Conservation (phyloP, 1,140 invertebrate genomes). For the Habropoda laboriosa region DNA sequence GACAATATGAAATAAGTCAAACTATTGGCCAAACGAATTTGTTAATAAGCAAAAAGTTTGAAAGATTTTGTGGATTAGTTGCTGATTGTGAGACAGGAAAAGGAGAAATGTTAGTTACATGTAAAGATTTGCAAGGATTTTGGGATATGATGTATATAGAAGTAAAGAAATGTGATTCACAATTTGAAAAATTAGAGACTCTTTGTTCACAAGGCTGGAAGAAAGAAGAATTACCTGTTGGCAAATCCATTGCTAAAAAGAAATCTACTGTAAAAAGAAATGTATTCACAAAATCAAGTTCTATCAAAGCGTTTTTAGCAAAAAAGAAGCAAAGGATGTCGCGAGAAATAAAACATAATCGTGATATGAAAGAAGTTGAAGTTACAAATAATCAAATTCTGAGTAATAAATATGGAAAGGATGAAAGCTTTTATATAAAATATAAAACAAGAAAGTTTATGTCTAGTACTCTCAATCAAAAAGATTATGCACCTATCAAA, state of each 20-base stretch:
- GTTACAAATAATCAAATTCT: not conserved
- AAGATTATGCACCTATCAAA: not conserved
- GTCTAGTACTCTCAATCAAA: not conserved
- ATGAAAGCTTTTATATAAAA: not conserved
- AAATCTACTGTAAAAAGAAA: slow-evolving; percentile 56
- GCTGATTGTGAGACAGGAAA: slow-evolving; percentile 84
- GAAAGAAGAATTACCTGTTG: slow-evolving; percentile 75
- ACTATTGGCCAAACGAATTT: slow-evolving; percentile 87
- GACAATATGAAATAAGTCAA: slow-evolving; percentile 84
- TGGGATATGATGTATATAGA: slow-evolving; percentile 90
- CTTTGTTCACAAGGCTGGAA: slow-evolving; percentile 82
- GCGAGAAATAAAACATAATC: not conserved
- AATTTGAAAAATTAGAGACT: slow-evolving; percentile 82
- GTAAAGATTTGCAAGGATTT: slow-evolving; percentile 88
- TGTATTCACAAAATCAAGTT: slow-evolving; percentile 53
- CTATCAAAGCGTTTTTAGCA: slow-evolving; percentile 69
- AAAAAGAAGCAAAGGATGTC: slow-evolving; percentile 66
- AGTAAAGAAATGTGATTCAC: slow-evolving; percentile 82
- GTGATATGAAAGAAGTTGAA: not conserved
- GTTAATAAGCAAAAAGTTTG: slow-evolving; percentile 86
- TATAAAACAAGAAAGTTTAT: slow-evolving; percentile 10
- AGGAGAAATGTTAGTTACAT: slow-evolving; percentile 84
- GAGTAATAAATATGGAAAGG: not conserved
- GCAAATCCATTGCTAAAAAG: slow-evolving; percentile 61
- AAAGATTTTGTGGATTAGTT: slow-evolving; percentile 86